Conservation (phyloP, 2,888 invertebrate genomes). For the Gryllus longicercus region DNA sequence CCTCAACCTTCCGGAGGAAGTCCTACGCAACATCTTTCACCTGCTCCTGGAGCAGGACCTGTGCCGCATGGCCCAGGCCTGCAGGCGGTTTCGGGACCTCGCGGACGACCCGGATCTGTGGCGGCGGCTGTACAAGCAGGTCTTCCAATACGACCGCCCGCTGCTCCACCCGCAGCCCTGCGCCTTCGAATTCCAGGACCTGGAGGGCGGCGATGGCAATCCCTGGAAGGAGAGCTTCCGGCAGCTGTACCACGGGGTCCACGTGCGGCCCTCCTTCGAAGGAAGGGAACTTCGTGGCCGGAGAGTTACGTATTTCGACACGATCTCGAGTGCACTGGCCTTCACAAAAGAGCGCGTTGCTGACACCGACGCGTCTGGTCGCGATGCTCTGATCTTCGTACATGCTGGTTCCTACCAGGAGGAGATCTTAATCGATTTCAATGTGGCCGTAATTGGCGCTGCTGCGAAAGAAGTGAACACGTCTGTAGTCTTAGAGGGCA, state of each 20-base stretch:
- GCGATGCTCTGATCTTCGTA: too few relatives aligned
- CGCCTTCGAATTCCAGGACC: slow-evolving; percentile 88
- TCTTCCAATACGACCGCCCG: slow-evolving; percentile 95
- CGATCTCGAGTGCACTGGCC: too few relatives aligned
- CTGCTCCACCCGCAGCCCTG: slow-evolving; percentile 85
- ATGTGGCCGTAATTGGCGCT: too few relatives aligned
- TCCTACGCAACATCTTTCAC: too few relatives aligned
- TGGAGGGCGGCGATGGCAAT: slow-evolving; percentile 87
- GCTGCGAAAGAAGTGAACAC: slow-evolving; percentile 45
- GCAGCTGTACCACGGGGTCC: slow-evolving; percentile 88
- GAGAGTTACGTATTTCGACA: slow-evolving; percentile 70
- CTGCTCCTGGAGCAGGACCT: too few relatives aligned
- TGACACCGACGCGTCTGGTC: too few relatives aligned
- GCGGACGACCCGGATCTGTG: slow-evolving; percentile 88
- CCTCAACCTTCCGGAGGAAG: too few relatives aligned
- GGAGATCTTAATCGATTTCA: too few relatives aligned
- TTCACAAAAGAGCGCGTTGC: too few relatives aligned
- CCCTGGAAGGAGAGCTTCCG: slow-evolving; percentile 98
- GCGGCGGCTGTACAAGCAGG: slow-evolving; percentile 92
- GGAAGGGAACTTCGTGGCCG: slow-evolving; percentile 64
- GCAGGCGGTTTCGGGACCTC: slow-evolving; percentile 76
- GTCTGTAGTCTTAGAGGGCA: too few relatives aligned
- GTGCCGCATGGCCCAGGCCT: too few relatives aligned
- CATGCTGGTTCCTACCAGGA: slow-evolving; percentile 58
- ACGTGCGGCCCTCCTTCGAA: slow-evolving; percentile 84